Percentiles rank a stretch among this genome's conserved stretches.
phyloP scores from a whole-genome alignment of 2,797 vertebrate genomes.

The Channallabes apus region DNA sequence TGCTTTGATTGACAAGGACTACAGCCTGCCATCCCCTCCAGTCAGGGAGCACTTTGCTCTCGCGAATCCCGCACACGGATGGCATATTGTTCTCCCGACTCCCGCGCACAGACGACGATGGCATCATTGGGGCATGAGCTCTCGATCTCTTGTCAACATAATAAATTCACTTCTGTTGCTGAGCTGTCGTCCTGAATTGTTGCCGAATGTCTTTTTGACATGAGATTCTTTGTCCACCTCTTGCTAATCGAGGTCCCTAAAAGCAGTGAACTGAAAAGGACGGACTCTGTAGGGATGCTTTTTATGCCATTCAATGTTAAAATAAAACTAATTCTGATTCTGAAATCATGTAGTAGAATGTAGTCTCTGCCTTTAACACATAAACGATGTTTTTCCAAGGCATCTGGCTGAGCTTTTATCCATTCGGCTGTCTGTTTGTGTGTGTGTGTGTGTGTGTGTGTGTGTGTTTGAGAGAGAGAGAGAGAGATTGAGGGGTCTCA shows the following conservation, averaged over 20 bases:
- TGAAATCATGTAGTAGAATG: not conserved
- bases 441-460: slow-evolving; percentile 13
- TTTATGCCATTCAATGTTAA: too few relatives aligned
- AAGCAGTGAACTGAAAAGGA: not conserved
- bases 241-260: not conserved
- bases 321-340: slow-evolving; percentile 6
- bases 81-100: not conserved
- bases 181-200: not conserved
- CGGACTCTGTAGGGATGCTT: not conserved
- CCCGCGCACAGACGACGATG: not conserved
- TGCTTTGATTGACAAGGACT: not conserved
- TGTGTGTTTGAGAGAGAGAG: too few relatives aligned
- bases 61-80: not conserved
- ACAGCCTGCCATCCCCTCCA: not conserved
- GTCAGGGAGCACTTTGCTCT: not conserved
- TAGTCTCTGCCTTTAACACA: not conserved
- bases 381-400: slow-evolving; percentile 36
- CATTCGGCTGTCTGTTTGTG: not conserved
- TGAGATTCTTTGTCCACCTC: not conserved
- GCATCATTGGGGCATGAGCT: not conserved
- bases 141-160: not conserved
- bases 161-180: not conserved
- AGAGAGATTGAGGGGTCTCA: slow-evolving; percentile 45
- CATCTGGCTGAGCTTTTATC: slow-evolving; percentile 43
- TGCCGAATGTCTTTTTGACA: not conserved